phyloP scores from a whole-genome alignment of 2,797 vertebrate genomes.

The Scarus forsteni region DNA sequence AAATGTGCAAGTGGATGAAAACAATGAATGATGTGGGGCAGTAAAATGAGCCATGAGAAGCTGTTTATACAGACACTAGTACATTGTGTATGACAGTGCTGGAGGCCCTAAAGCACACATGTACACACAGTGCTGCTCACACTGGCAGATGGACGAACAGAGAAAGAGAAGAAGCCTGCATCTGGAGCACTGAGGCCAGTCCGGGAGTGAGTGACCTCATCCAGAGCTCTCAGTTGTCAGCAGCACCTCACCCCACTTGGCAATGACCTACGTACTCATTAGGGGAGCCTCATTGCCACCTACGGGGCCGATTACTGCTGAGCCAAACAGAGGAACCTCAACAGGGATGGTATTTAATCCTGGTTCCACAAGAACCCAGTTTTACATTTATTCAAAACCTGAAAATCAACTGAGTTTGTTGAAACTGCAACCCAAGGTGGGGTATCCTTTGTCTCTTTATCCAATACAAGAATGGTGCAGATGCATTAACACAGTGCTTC shows the following conservation, averaged over 20 bases:
- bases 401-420: too few relatives aligned
- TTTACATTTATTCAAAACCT: too few relatives aligned
- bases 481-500: too few relatives aligned
- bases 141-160: constrained; percentile 65
- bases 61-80: constrained; percentile 32
- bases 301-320: constrained; percentile 41
- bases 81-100: constrained; percentile 42
- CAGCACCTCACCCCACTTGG: constrained; percentile 70
- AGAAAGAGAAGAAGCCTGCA: constrained; percentile 39
- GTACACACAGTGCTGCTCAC: constrained; percentile 30
- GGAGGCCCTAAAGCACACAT: constrained; percentile 27
- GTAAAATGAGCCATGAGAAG: constrained; percentile 35
- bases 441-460: too few relatives aligned
- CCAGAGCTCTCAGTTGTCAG: constrained; percentile 58
- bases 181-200: constrained; percentile 63
- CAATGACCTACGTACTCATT: constrained; percentile 55
- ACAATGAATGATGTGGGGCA: constrained; percentile 58
- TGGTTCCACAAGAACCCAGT: too few relatives aligned
- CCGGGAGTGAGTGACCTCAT: constrained; percentile 66
- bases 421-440: too few relatives aligned
- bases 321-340: constrained; percentile 35
- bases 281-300: constrained; percentile 41
- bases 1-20: constrained; percentile 46
- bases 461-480: too few relatives aligned
- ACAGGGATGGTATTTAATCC: background rate